Evolutionary conservation across 2,888 invertebrate genomes (phyloP), one percentile per base, ranked within the genome.

Genomic region (Drosophila meridionalis): DNA sequence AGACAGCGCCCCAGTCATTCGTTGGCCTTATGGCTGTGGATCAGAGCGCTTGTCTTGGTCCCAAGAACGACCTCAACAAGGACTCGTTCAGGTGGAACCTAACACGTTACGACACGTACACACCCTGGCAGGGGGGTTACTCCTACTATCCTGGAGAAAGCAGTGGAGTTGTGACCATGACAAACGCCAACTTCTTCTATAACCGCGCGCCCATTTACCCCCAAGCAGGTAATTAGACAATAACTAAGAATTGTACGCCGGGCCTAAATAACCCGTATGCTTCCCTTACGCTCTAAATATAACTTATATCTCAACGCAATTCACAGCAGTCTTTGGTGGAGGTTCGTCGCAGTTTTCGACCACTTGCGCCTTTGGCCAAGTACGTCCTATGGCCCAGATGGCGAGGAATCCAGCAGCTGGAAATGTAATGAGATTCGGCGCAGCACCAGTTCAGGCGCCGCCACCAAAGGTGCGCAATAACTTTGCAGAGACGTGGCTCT

Each of bases 11-110:
- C 0, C 96, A 98, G 85, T 98, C 99, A 0, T 96, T 96, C 82
- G 96, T 98, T 4, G 98, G 97, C 1, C 93, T 99, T 8, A 93
- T 98, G 77, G 99, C 97, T 0, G 96, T 98, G 3, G 99, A 99
- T 93, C 96, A 97, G 92, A 96, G 96, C 90, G 96, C 97, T 2
- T 92, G 3, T 91, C 93, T 98, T 47, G 96, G 96, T 89, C 93
- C 94, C 38, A 97, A 96, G 56, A 93, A 93, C 58, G 94, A 94
- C 78, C 71, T 94, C 1, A 91, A 90, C 2, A 91, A 94, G 92
- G 93, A 94, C 28, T 93, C 94, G 85, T 94, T 96, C 0, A 92
- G 94, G 42, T 94, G 94, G 76, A 96, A 96, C 77, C 87, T 97
- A 53, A 94, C 94, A 62, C 94, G 94, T 0, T 96, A 95, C 85